Evolutionary conservation across 2,888 invertebrate genomes (phyloP).

Genomic region (Apantesis nais): DNA sequence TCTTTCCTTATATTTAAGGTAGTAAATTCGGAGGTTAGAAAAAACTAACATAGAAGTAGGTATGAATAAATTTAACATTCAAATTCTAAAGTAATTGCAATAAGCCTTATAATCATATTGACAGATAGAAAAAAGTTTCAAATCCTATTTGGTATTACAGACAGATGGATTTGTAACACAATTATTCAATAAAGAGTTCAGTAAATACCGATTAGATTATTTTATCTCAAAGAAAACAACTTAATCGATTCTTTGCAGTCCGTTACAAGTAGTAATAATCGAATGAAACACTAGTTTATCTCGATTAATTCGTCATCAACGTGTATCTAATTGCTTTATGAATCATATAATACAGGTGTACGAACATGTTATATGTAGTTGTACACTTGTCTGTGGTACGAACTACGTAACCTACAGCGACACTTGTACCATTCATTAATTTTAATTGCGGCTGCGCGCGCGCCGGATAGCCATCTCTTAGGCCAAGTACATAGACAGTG

Average conservation of each 20-base stretch:
- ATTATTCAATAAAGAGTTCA: background rate
- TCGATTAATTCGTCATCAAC: constrained; percentile 24
- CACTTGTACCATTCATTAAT: constrained; percentile 65
- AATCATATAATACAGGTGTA: constrained; percentile 39
- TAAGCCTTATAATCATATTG: background rate
- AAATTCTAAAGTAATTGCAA: background rate
- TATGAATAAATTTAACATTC: no score
- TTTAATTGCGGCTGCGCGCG: constrained; percentile 66
- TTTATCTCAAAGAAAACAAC: background rate
- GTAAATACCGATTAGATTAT: background rate
- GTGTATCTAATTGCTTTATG: constrained; percentile 35
- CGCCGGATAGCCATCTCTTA: constrained; percentile 53
- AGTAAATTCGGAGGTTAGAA: background rate
- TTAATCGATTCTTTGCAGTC: background rate
- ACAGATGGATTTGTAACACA: background rate
- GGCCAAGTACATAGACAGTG: constrained; percentile 38
- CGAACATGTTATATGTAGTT: constrained; percentile 5
- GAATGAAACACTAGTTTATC: constrained; percentile 4
- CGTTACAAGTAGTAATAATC: background rate
- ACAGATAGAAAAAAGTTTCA: background rate
- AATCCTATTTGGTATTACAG: background rate
- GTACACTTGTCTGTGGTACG: constrained; percentile 13
- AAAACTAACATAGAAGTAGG: background rate
- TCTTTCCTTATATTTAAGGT: background rate
- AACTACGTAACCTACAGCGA: constrained; percentile 41